A percentile compares a stretch with the other conserved stretches of the same genome.
Conservation (phyloP, 1,140 invertebrate genomes). For the Bicyclus anynana region DNA sequence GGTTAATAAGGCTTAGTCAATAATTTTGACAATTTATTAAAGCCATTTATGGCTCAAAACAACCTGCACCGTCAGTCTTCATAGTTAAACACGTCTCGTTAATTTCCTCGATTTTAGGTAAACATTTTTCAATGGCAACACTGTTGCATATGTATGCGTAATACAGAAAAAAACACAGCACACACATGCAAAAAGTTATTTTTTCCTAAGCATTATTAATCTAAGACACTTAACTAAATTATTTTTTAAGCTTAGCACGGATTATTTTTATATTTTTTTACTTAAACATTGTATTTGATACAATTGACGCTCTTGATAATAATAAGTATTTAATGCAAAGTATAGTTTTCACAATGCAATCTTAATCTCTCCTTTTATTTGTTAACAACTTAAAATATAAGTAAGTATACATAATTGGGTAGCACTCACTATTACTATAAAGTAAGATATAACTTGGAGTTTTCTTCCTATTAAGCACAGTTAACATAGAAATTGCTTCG, state of each 20-base stretch:
- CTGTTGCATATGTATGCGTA: background rate
- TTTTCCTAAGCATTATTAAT: background rate
- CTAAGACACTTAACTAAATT: conserved; percentile 38
- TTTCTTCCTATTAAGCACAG: conserved; percentile 15
- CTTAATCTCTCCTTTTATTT: conserved; percentile 73
- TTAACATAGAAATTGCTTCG: conserved; percentile 29
- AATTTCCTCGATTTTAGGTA: background rate
- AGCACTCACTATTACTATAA: conserved; percentile 41
- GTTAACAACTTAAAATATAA: conserved; percentile 59
- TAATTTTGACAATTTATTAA: background rate
- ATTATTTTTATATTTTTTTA: conserved; percentile 33
- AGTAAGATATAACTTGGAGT: conserved; percentile 13
- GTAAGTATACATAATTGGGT: conserved; percentile 39
- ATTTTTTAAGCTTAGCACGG: conserved; percentile 53
- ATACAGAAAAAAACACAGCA: background rate
- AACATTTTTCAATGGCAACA: background rate
- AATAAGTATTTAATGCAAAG: conserved; percentile 56
- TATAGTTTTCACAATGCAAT: conserved; percentile 67
- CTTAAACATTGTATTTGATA: conserved; percentile 68
- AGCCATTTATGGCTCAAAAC: background rate
- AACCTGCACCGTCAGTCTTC: background rate
- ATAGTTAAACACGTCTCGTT: background rate
- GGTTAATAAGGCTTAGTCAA: background rate
- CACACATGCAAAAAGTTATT: background rate
- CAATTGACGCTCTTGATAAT: conserved; percentile 62